Conservation (phyloP, 37 sponge, comb jelly and placozoan genomes). For the Theonella swinhoei region DNA sequence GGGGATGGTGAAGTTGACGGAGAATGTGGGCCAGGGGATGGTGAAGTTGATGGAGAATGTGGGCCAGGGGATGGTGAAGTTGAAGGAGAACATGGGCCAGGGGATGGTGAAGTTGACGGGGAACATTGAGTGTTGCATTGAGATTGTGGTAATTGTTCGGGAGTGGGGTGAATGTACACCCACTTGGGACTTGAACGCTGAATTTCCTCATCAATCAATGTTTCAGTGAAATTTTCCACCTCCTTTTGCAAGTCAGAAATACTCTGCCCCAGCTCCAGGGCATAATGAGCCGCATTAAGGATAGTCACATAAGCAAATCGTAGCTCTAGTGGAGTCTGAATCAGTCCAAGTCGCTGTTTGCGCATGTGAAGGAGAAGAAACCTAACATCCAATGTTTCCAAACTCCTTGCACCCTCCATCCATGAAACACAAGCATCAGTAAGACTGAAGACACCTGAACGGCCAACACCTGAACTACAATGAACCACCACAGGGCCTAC, state of each 20-base stretch:
- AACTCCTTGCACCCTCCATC: slow-evolving; percentile 51
- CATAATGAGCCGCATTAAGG: slow-evolving; percentile 60
- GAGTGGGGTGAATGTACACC: too few species aligned
- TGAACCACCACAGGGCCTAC: slow-evolving; percentile 85
- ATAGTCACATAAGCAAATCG: slow-evolving; percentile 91
- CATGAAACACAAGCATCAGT: slow-evolving; percentile 61
- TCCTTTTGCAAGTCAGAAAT: not conserved
- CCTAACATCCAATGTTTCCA: slow-evolving; percentile 52
- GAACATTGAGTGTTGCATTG: too few species aligned
- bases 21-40: too few species aligned
- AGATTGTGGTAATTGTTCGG: too few species aligned
- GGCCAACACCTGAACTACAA: slow-evolving; percentile 95
- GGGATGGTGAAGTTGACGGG: too few species aligned
- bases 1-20: too few species aligned
- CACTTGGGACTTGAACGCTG: not conserved
- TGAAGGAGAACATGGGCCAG: too few species aligned
- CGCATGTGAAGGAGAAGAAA: slow-evolving; percentile 71
- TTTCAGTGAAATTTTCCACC: slow-evolving; percentile 15
- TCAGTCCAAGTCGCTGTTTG: slow-evolving; percentile 85
- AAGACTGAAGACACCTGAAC: slow-evolving; percentile 89
- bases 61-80: too few species aligned
- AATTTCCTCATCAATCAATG: slow-evolving; percentile 21
- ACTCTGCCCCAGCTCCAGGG: slow-evolving; percentile 12
- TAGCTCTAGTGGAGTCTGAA: slow-evolving; percentile 95
- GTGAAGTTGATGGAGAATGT: too few species aligned